Conservation (phyloP, 2,888 invertebrate species). For the Pseudeuparius sepicola region DNA sequence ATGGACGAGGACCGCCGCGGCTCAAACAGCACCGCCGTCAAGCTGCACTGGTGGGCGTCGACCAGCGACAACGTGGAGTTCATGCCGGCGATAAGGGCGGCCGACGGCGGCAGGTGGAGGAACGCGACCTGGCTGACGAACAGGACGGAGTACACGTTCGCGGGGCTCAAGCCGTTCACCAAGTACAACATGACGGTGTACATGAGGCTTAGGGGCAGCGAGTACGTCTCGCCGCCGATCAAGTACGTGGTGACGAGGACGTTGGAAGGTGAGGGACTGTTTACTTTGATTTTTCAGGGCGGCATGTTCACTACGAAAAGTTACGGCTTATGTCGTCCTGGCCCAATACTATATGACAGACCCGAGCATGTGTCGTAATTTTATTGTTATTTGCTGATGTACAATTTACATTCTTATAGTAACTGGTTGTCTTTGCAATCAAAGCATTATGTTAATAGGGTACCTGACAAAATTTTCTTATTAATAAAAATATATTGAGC, state of each 20-base stretch:
- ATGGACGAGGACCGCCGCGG: constrained; percentile 53
- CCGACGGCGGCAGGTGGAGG: constrained; percentile 43
- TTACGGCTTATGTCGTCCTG: no score
- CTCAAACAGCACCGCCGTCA: constrained; percentile 52
- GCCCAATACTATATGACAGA: no score
- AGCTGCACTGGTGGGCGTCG: constrained; percentile 53
- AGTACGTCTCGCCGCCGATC: constrained; percentile 51
- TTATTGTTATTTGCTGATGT: no score
- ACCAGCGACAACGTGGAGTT: constrained; percentile 45
- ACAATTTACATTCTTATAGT: no score
- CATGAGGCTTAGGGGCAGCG: constrained; percentile 49
- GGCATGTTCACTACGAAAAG: no score
- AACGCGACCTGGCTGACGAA: constrained; percentile 57
- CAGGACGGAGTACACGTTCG: constrained; percentile 50
- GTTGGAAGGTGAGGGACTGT: constrained; percentile 42
- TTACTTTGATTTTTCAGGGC: no score
- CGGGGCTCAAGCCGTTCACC: constrained; percentile 56
- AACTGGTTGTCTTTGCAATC: no score
- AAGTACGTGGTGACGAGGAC: constrained; percentile 55
- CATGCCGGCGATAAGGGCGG: constrained; percentile 56
- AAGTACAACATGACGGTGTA: constrained; percentile 74
- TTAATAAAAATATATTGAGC: no score
- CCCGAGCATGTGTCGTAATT: no score
- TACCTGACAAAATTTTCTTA: no score
- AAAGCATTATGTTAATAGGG: no score